A percentile compares a stretch with the other conserved stretches of the same genome.
Conservation (phyloP, 1,140 invertebrate genomes). For the Ephestia elutella region DNA sequence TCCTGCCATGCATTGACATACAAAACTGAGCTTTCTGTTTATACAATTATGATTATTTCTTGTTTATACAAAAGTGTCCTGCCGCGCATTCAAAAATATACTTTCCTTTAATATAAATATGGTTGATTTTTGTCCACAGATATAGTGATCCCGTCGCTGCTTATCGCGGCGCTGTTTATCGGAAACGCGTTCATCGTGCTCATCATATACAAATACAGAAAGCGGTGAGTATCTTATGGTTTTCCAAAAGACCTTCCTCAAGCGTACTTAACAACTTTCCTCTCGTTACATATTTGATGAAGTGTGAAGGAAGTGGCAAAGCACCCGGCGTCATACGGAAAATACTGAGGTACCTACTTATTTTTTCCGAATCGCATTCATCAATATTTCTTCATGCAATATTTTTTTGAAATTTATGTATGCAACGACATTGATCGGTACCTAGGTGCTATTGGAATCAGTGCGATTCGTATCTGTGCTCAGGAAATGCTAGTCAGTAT, state of each 20-base stretch:
- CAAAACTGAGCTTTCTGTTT: background rate
- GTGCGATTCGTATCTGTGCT: too few species aligned
- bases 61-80: background rate
- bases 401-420: too few species aligned
- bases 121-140: constrained; percentile 57
- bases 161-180: constrained; percentile 78
- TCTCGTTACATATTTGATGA: background rate
- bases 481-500: too few species aligned
- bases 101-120: background rate
- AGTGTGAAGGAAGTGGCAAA: too few species aligned
- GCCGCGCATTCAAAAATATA: background rate
- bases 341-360: too few species aligned
- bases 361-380: too few species aligned
- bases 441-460: too few species aligned
- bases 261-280: too few species aligned
- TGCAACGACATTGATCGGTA: too few species aligned
- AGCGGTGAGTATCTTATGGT: constrained; percentile 71
- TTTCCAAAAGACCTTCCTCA: background rate
- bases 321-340: too few species aligned
- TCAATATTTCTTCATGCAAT: too few species aligned
- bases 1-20: background rate
- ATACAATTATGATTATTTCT: background rate
- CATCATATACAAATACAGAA: constrained; percentile 80
- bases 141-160: constrained; percentile 76
- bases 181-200: constrained; percentile 80